Evolutionary conservation across 2,797 vertebrate species (phyloP).

Genomic region (Lateolabrax maculatus): DNA sequence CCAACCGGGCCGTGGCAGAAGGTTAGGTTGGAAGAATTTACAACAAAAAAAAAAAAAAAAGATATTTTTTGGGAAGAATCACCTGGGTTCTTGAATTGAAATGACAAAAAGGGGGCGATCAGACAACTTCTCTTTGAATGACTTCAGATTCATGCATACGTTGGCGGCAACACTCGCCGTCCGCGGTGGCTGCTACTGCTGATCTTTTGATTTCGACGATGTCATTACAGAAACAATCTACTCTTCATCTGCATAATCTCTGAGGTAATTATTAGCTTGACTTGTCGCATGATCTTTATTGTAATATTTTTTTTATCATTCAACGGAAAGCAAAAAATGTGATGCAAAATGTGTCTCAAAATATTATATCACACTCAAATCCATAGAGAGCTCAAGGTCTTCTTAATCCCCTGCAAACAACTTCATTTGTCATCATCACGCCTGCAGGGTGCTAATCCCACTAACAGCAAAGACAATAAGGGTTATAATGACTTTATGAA

Average conservation of each 20-base stretch:
- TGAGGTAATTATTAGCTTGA: conserved; percentile 85
- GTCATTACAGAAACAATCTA: conserved; percentile 84
- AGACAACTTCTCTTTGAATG: conserved; percentile 23
- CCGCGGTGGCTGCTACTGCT: conserved; percentile 60
- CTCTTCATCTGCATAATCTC: conserved; percentile 86
- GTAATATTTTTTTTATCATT: conserved; percentile 56
- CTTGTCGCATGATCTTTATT: conserved; percentile 84
- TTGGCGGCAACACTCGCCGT: background rate
- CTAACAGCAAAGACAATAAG: conserved; percentile 37
- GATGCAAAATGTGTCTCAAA: conserved; percentile 80
- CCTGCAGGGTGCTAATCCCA: conserved; percentile 71
- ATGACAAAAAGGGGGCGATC: conserved; percentile 2
- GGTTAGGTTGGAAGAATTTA: conserved; percentile 59
- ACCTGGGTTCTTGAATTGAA: conserved; percentile 40
- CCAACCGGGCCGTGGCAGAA: conserved; percentile 57
- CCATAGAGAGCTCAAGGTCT: conserved; percentile 83
- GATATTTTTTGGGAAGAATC: conserved; percentile 22
- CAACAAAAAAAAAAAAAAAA: conserved; percentile 23
- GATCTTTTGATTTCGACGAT: conserved; percentile 71
- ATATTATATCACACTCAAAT: conserved; percentile 82
- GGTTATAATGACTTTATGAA: conserved; percentile 41
- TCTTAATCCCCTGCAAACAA: conserved; percentile 84
- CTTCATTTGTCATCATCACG: conserved; percentile 83
- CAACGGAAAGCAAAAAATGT: conserved; percentile 69
- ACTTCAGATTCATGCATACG: background rate